A percentile compares a stretch with the other conserved stretches of the same genome.
phyloP scores from a whole-genome alignment of 2,113 vertebrate genomes.

The Carassius auratus region DNA sequence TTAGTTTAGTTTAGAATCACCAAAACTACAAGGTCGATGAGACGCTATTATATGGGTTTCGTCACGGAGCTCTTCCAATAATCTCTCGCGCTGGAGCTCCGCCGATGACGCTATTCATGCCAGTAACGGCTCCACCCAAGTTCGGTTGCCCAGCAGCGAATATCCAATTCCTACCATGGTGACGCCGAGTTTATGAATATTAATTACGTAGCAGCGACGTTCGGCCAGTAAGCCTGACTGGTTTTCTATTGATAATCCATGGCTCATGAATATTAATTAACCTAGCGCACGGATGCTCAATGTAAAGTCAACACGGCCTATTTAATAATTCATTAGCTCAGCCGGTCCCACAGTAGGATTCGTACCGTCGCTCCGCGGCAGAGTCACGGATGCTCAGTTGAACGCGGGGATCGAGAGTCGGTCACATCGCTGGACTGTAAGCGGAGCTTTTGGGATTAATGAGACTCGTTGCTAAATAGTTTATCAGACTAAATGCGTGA shows the following conservation, averaged over 20 bases:
- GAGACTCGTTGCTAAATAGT: too few relatives aligned
- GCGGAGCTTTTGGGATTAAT: too few relatives aligned
- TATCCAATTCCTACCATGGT: neutral
- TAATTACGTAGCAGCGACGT: neutral
- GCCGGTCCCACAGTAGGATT: neutral
- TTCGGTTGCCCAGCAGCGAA: slow-evolving; percentile 76
- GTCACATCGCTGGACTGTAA: too few relatives aligned
- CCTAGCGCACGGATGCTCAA: neutral
- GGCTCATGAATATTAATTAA: slow-evolving; percentile 1
- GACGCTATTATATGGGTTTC: too few relatives aligned
- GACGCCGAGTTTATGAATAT: neutral
- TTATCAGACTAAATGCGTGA: slow-evolving; percentile 13
- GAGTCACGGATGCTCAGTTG: slow-evolving; percentile 70
- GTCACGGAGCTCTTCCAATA: neutral
- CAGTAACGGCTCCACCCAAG: slow-evolving; percentile 66
- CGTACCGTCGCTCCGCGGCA: slow-evolving; percentile 53
- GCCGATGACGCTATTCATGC: slow-evolving; percentile 38
- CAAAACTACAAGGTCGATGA: neutral
- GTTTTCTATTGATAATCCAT: neutral
- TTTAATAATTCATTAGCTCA: slow-evolving; percentile 3
- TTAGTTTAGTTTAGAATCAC: neutral
- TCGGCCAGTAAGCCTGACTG: neutral
- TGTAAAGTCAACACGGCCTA: neutral
- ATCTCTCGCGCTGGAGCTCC: neutral
- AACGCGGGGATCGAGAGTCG: too few relatives aligned